Evolutionary conservation across 2,113 vertebrate genomes (phyloP).

Genomic region (Peromyscus californicus): DNA sequence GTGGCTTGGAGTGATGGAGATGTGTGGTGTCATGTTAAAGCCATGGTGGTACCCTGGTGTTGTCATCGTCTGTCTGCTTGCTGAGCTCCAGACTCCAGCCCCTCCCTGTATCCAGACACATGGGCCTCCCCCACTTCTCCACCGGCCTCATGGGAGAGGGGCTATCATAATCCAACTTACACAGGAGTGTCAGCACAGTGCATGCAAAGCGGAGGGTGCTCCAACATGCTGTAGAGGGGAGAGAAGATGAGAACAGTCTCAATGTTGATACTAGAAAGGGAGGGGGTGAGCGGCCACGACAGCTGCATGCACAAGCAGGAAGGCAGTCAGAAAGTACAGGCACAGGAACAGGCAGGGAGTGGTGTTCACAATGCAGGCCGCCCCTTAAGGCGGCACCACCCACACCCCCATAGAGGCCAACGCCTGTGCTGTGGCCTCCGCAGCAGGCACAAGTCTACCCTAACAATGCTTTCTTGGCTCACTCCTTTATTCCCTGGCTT

Average conservation of each 20-base stretch:
- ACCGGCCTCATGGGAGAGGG: no score
- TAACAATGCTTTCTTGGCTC: no score
- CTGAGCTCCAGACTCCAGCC: background rate
- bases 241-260: background rate
- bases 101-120: background rate
- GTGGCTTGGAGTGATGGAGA: background rate
- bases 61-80: background rate
- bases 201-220: background rate
- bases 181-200: background rate
- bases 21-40: background rate
- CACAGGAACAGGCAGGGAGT: background rate
- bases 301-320: background rate
- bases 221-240: background rate
- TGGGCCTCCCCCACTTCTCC: background rate
- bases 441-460: background rate
- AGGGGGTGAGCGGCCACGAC: no score
- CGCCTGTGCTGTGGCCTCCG: background rate
- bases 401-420: background rate
- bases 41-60: no score
- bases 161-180: background rate
- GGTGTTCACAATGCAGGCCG: background rate
- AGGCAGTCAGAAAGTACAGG: background rate
- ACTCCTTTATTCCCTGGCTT: background rate
- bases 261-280: no score
- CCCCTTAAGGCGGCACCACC: background rate